These are phyloP conservation scores for Protonibea diacanthus DNA, from an alignment of 2,797 vertebrate genomes.

Conservation along the genomic window DNA sequence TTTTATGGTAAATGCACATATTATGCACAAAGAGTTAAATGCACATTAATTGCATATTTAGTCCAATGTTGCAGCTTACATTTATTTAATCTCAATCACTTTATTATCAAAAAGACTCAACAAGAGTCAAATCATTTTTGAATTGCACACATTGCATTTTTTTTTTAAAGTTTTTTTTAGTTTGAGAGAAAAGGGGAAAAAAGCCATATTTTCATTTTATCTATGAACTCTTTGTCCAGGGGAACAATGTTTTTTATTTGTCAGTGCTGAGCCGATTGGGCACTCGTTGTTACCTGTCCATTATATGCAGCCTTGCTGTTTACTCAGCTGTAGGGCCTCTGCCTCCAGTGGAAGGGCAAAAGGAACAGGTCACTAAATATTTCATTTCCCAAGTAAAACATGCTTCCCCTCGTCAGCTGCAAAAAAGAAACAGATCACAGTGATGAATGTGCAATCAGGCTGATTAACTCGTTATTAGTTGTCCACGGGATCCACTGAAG, in stretches of 20 bases:
- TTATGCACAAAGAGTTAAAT: background rate
- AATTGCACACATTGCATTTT: constrained; percentile 1
- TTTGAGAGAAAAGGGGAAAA: constrained; percentile 1
- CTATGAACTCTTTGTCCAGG: background rate
- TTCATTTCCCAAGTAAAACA: constrained; percentile 92
- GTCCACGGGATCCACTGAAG: constrained; percentile 83
- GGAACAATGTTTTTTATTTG: constrained; percentile 49
- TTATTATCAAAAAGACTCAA: background rate
- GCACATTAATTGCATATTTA: background rate
- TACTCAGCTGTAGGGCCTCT: constrained; percentile 82
- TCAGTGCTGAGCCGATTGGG: constrained; percentile 32
- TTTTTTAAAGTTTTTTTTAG: constrained; percentile 15
- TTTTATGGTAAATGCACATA: background rate
- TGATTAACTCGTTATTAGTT: constrained; percentile 88
- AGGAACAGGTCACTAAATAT: constrained; percentile 87
- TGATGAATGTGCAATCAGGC: constrained; percentile 91
- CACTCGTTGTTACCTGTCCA: constrained; percentile 75
- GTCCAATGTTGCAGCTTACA: background rate
- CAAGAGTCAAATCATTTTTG: background rate
- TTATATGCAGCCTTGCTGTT: constrained; percentile 72
- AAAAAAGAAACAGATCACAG: constrained; percentile 79
- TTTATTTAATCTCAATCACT: constrained; percentile 8
- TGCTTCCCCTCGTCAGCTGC: constrained; percentile 73
- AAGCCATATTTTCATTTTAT: constrained; percentile 13
- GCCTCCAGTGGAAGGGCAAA: constrained; percentile 83